These are phyloP conservation scores for Dioctria rufipes DNA, from an alignment of 2,888 invertebrate species.

Conservation along the genomic window DNA sequence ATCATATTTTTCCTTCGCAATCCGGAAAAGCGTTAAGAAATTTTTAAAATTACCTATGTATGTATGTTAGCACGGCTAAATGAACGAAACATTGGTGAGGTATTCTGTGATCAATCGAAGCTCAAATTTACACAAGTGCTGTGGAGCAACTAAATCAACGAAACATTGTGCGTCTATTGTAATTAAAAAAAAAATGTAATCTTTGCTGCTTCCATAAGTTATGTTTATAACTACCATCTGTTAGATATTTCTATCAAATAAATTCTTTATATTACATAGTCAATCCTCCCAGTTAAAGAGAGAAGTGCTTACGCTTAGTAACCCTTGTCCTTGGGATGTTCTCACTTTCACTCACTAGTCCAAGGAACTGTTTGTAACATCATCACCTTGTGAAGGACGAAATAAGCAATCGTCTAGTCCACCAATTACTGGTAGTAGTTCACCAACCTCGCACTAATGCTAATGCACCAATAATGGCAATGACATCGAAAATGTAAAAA, in stretches of 20 bases:
- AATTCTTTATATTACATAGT: neutral
- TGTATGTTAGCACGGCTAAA: too few relatives aligned
- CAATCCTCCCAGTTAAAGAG: neutral
- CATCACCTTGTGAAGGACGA: conserved; percentile 35
- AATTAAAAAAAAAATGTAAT: neutral
- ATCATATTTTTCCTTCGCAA: too few relatives aligned
- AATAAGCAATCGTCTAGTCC: neutral
- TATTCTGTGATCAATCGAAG: neutral
- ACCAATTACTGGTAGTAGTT: neutral
- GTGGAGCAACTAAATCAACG: conserved; percentile 26
- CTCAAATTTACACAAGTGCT: conserved; percentile 37
- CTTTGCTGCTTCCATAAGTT: neutral
- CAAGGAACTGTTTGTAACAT: neutral
- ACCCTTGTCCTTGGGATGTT: neutral
- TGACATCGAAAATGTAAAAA: neutral
- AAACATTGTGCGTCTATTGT: neutral
- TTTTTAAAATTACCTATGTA: too few relatives aligned
- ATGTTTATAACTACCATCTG: neutral
- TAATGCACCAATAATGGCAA: conserved; percentile 6
- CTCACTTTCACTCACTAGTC: conserved; percentile 20
- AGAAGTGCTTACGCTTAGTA: too few relatives aligned
- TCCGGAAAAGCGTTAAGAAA: too few relatives aligned
- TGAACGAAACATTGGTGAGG: too few relatives aligned
- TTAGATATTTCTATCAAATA: neutral
- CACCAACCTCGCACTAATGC: neutral